Evolutionary conservation across 2,113 vertebrate genomes (phyloP).

Genomic region (Hippopotamus amphibius): DNA sequence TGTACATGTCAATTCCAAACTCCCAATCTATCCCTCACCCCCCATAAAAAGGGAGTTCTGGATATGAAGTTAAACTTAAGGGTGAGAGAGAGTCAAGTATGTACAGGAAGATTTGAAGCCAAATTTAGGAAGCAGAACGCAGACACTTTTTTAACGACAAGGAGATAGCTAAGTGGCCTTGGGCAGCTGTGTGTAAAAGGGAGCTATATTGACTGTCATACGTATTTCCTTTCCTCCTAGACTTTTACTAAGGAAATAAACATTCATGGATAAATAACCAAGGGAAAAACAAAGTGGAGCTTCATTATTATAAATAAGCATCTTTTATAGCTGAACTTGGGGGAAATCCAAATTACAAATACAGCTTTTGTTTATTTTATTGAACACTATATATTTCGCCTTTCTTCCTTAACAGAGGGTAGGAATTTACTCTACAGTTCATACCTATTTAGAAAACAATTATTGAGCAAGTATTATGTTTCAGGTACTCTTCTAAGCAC

Average conservation of each 20-base stretch:
- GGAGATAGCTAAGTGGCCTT: not conserved
- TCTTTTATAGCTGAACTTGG: not conserved
- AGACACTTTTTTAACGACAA: not conserved
- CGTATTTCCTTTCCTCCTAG: not conserved
- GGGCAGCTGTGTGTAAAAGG: not conserved
- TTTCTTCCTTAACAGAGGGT: not conserved
- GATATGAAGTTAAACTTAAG: not conserved
- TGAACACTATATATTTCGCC: not conserved
- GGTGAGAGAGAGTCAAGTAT: not conserved
- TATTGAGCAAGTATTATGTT: not conserved
- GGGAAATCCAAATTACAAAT: not conserved
- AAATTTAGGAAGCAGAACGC: not conserved
- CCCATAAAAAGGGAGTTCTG: not conserved
- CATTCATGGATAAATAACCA: not conserved
- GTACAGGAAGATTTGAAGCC: not conserved
- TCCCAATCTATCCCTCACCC: not conserved
- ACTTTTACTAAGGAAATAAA: not conserved
- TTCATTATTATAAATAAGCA: not conserved
- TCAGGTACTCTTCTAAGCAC: not conserved
- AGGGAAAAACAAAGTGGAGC: not conserved
- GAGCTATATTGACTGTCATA: not conserved
- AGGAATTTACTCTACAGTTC: not conserved
- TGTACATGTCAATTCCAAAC: not conserved
- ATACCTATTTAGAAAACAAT: not conserved
- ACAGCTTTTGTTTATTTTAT: not conserved